Percentiles rank a stretch among this genome's conserved stretches.
phyloP scores from a whole-genome alignment of 2,113 vertebrate genomes.

The Chloropsis hardwickii region DNA sequence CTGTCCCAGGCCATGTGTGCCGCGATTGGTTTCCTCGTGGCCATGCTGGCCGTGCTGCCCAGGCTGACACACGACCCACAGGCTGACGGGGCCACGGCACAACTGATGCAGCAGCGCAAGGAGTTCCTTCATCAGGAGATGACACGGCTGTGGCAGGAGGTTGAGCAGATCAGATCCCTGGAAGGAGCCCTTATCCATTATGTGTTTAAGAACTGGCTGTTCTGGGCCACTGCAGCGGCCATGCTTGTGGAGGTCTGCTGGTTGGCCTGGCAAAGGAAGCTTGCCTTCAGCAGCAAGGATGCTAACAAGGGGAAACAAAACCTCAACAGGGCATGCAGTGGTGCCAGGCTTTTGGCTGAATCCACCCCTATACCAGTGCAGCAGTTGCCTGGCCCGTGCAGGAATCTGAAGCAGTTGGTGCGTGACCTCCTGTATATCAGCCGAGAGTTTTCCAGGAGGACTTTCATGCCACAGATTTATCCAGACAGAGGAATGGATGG shows the following conservation, averaged over 20 bases:
- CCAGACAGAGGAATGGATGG: background rate
- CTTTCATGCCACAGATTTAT: background rate
- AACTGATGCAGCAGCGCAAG: background rate
- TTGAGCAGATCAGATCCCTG: background rate
- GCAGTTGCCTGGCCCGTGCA: background rate
- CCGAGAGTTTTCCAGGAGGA: background rate
- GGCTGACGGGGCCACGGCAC: rapidly evolving
- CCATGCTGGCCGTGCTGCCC: background rate
- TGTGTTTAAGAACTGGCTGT: background rate
- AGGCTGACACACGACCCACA: rapidly evolving
- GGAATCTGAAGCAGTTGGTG: background rate
- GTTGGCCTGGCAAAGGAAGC: background rate
- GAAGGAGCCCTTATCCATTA: background rate
- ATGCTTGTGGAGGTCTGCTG: rapidly evolving
- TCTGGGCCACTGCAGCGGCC: background rate
- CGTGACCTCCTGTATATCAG: background rate
- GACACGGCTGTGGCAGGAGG: background rate
- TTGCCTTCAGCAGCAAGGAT: background rate
- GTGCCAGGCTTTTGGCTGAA: background rate
- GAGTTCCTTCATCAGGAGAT: background rate
- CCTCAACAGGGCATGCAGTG: rapidly evolving
- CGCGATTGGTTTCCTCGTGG: rapidly evolving
- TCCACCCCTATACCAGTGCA: rapidly evolving
- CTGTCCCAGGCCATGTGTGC: background rate
- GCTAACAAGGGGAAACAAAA: no score